phyloP scores from a whole-genome alignment of 2,797 vertebrate genomes.

The Galagoides demidoff region DNA sequence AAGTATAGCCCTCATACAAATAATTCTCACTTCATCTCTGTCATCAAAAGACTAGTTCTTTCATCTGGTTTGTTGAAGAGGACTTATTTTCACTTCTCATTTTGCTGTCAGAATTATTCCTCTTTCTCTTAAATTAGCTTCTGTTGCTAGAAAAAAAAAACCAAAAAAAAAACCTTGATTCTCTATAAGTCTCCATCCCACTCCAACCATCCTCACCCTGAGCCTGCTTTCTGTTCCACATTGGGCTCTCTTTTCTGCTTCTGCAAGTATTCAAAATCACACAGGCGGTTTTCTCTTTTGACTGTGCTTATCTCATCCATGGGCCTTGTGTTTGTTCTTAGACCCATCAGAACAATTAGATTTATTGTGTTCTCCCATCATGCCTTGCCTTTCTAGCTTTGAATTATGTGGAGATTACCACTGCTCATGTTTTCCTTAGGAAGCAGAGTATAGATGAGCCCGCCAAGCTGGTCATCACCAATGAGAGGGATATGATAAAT shows the following conservation, averaged over 20 bases:
- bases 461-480: neutral
- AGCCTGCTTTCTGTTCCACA: constrained; percentile 22
- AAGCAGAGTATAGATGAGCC: constrained; percentile 30
- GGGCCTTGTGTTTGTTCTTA: constrained; percentile 59
- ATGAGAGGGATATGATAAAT: neutral
- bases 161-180: neutral
- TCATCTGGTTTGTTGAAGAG: constrained; percentile 44
- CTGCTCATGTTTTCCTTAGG: constrained; percentile 49
- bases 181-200: neutral
- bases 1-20: constrained; percentile 39
- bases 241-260: neutral
- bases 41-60: constrained; percentile 61
- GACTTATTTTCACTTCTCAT: constrained; percentile 65
- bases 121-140: constrained; percentile 67
- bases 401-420: constrained; percentile 25
- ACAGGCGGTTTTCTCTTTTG: constrained; percentile 24
- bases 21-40: constrained; percentile 55
- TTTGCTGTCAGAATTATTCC: constrained; percentile 47
- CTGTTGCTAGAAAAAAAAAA: neutral
- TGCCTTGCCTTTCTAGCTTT: constrained; percentile 51
- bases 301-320: constrained; percentile 3
- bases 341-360: constrained; percentile 53
- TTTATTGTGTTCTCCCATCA: constrained; percentile 35
- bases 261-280: neutral
- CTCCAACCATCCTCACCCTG: neutral